Base-by-base conservation (phyloP, 2,797 vertebrate species). In the Trachurus trachurus region DNA sequence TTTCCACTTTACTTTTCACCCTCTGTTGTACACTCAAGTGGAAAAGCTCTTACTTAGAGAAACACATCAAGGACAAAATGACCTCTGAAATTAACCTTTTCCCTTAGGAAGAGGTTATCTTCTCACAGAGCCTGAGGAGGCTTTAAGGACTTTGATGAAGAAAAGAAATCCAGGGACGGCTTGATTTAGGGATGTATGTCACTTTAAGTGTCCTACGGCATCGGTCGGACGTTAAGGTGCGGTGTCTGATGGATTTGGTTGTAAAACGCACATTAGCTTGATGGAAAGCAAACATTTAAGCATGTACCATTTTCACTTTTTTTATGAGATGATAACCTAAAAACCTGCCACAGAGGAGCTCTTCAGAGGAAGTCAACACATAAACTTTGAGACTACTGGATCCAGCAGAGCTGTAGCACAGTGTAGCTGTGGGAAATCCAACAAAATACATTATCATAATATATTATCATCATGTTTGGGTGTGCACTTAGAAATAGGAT, bases 1-100 rank as follows among this genome's bases (percentile, higher is more conserved):
- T 90, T 91, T 93, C 74, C 62, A 78, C 80, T 80, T 85, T 76
- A 66, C 45, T 70, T 80, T 87, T 72, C 63, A 63, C 56, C 82
- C 71, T 71, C 63, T 74, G 71, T 80, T 83, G 76, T 71, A 77
- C 76, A 64, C 71, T 91, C 57, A 83, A 91, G 82, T 89, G 87
- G 86, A 89, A 89, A 85, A 78, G 58, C 81, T 76, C 59, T 76
- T 34, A 15, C 67, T 85, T 37, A 76, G 68, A 87, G 67, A 83
- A 78, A 77, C 45, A 65, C 44, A 76, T 57, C 57, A 75, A 84
- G 66, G 62, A 59, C 62, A 65, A 74, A 86, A 78, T 76, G 61
- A 89, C 78, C 85, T 82, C 78, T 71, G 58, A 82, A 85, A 90
- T 66, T 4, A 78, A 76, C 76, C 47, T 76, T 78, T 39, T 64